Evolutionary conservation across 2,113 vertebrate genomes (phyloP), one percentile per base, ranked within the genome.

Genomic region (Gallinago jamesoni): DNA sequence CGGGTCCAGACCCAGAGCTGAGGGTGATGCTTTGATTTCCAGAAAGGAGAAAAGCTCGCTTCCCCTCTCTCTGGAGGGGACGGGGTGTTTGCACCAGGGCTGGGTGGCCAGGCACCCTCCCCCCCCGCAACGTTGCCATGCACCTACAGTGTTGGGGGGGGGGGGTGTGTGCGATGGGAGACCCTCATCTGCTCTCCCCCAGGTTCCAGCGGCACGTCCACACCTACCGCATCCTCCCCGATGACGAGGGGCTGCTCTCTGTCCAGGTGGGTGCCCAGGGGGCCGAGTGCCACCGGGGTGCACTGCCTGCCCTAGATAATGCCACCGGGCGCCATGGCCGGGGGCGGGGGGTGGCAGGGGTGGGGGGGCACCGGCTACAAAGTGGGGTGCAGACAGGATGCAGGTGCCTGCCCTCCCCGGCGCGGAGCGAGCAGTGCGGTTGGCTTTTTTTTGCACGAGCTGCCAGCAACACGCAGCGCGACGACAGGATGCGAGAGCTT

Each of bases 211-310:
- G 98, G 25, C 98, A 98, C 19, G 98, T 99, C 91, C 98, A 99
- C 97, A 99, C 99, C 11, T 99, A 99, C 90, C 98, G 99, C 43
- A 98, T 99, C 90, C 98, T 99, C n/a, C 98, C 98, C 1, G 98
- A 99, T 17, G 95, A 97, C 1, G 98, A 99, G 21, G 99, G 98
- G 53, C 97, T 98, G 67, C 98, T 99, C 13, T 98, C 99, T 12
- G 98, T 99, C 55, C 99, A 99, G 98, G 99, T 99, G 92, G 33
- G 35, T n/a, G 45, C 35, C 14, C 82, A 94, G 63, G 82, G 82
- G 89, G 73, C 63, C 9, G 59, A 60, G 6, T 55, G 80, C 20
- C 6, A 2, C 20, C 1, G 4, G 48, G 35, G 23, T 33, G 33
- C 33, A 5, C 56, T 28, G 35, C 52, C 33, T 12, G 60, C 33